Evolutionary conservation across 1,140 invertebrate species (phyloP), one percentile per base, ranked within the genome.

Genomic region (Anastrepha obliqua): DNA sequence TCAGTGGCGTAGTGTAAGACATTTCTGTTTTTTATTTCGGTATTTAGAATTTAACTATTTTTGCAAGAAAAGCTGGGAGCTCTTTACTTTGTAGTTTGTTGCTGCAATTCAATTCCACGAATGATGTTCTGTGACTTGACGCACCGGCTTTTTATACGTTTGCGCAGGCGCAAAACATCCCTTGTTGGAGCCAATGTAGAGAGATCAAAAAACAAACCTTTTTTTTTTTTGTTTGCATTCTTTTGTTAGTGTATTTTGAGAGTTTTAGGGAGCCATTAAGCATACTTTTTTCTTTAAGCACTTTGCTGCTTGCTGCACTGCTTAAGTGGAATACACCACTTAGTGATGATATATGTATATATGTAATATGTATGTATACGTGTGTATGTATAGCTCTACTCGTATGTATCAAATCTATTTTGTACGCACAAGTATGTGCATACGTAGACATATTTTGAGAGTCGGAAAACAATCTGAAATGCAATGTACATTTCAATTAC

Each of bases 191-290:
- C 1, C 6, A 55, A 8, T 55, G 3, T 55, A 55, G 51, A 8
- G 51, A 55, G 51, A 6, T 8, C 51, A 55, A 55, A 11, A 55
- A 11, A 55, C 51, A 55, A 55, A 55, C 51, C 11, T 29, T 55
- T 55, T 11, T 4, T 65, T 6, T 11, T 39, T 67, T 13, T 65
- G 6, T 67, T 29, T 11, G 29, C 64, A 13, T 29, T 15, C 20
- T 20, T 39, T 67, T 67, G 64, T 67, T 67, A 11, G 64, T 67
- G 64, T 67, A 39, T 29, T 15, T 67, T 67, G 64, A 67, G 64
- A 67, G 4, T 42, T 67, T 67, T 11, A 42, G 11, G 11, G 39
- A 39, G 39, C 11, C 29, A 39, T 11, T 39, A 67, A 29, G n/a
- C 64, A 6, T 65, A 65, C 29, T 29, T 2, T 39, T 65, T 65